phyloP scores from a whole-genome alignment of 1,140 invertebrate genomes.

The Cyrtorhinus lividipennis region DNA sequence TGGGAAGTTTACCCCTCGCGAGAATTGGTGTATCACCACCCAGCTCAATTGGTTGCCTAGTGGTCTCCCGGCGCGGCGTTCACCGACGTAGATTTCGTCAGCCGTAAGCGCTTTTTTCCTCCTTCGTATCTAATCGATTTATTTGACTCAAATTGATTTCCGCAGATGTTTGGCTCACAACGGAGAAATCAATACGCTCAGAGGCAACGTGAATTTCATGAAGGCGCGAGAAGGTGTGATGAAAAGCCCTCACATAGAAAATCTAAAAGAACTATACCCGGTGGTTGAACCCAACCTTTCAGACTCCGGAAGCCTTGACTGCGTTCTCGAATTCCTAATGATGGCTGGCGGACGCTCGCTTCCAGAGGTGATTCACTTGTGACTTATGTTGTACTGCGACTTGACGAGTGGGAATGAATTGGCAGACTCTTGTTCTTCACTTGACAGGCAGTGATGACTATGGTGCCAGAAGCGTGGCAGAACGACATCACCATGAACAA shows the following conservation, averaged over 20 bases:
- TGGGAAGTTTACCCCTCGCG: too few species aligned
- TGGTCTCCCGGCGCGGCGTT: too few species aligned
- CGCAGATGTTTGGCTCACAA: constrained; percentile 88
- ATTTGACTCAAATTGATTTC: too few species aligned
- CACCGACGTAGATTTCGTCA: too few species aligned
- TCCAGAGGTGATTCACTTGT: constrained; percentile 58
- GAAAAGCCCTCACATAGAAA: constrained; percentile 67
- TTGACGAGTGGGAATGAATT: too few species aligned
- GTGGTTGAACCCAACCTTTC: constrained; percentile 96
- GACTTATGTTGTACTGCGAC: too few species aligned
- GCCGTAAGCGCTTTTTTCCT: too few species aligned
- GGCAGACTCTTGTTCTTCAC: constrained; percentile 6
- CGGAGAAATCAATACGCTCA: constrained; percentile 97
- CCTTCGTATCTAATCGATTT: too few species aligned
- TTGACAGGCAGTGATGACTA: constrained; percentile 83
- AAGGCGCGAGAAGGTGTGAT: constrained; percentile 97
- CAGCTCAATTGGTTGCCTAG: too few species aligned
- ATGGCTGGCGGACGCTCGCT: constrained; percentile 77
- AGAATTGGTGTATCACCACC: too few species aligned
- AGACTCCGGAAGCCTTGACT: constrained; percentile 94
- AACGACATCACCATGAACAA: constrained; percentile 83
- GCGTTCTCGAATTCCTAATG: constrained; percentile 92
- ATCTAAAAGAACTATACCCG: constrained; percentile 79
- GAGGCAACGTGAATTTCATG: constrained; percentile 97
- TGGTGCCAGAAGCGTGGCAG: constrained; percentile 99